phyloP scores from a whole-genome alignment of 2,113 vertebrate genomes.

The Alligator mississippiensis region DNA sequence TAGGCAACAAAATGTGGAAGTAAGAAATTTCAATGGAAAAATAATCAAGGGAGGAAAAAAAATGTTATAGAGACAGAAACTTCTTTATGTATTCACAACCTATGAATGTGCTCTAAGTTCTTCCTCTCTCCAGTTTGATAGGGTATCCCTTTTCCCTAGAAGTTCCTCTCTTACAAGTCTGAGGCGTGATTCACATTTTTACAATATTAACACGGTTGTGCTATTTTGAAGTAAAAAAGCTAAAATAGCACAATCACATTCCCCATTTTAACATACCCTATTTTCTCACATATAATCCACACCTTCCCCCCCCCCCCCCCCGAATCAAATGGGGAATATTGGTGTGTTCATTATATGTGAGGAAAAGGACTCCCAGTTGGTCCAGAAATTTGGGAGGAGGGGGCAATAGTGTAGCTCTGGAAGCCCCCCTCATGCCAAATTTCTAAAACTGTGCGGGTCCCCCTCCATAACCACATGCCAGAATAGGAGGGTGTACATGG shows the following conservation, averaged over 20 bases:
- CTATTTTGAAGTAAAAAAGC: constrained; percentile 39
- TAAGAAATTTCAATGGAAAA: constrained; percentile 49
- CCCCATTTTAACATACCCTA: neutral
- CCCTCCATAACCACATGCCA: too few relatives aligned
- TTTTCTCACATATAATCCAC: too few relatives aligned
- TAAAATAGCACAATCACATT: constrained; percentile 27
- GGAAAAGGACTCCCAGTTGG: too few relatives aligned
- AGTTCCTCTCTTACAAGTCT: neutral
- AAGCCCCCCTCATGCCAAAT: too few relatives aligned
- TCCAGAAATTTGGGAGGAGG: too few relatives aligned
- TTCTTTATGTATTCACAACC: constrained; percentile 14
- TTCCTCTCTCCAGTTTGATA: constrained; percentile 14
- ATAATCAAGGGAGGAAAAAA: constrained; percentile 1
- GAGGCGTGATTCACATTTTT: constrained; percentile 13
- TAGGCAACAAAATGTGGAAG: neutral
- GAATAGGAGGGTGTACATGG: too few relatives aligned
- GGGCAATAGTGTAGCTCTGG: too few relatives aligned
- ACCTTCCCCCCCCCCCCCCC: too few relatives aligned
- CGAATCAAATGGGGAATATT: too few relatives aligned
- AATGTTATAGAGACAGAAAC: neutral
- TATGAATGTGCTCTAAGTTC: constrained; percentile 4
- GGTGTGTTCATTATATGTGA: too few relatives aligned
- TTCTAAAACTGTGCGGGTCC: too few relatives aligned
- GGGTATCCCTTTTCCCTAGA: constrained; percentile 25
- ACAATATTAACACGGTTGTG: constrained; percentile 3